Evolutionary conservation across 2,888 invertebrate genomes (phyloP), one percentile per base, ranked within the genome.

Genomic region (Cistogaster globosa): DNA sequence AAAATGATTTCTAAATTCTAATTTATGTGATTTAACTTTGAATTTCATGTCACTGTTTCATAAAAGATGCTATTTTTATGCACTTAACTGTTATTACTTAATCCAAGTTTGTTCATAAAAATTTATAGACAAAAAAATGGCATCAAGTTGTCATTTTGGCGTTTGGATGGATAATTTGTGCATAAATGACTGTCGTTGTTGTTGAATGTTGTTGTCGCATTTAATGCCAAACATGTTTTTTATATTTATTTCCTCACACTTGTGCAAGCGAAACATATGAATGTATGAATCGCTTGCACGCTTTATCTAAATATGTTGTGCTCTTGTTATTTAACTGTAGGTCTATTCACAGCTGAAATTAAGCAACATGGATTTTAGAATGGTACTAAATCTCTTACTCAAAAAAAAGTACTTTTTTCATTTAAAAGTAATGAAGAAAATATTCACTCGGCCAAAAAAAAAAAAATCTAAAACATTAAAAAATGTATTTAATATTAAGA

Each of bases 101-200:
- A 22, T 48, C 18, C 45, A 63, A 51, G 20, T 36, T 36, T 32
- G 16, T 48, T 45, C 22, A 26, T 38, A 42, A 12, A 26, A 22
- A 22, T 67, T 20, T 51, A 42, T 16, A 42, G 26, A 32, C 14
- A 53, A 58, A 72, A 65, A 62, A 63, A 69, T 76, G 26, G n/a
- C 75, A 71, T 69, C 51, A 82, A 76, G 53, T 85, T 85, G 69
- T 82, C 72, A 77, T 78, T 85, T 81, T 74, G 74, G 58, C 81
- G 67, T 80, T 76, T n/a, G n/a, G n/a, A n/a, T 57, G 81, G 51
- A 81, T 84, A 84, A 85, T 82, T 85, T 78, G 58, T 65, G 63
- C 82, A 75, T 71, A 77, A 85, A 78, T 71, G 69, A 78, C 58
- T 75, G 48, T 48, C 18, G 51, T 45, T 74, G 26, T 63, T 36